Evolutionary conservation across 2,888 invertebrate species (phyloP).

Genomic region (Synergus laeviventris): DNA sequence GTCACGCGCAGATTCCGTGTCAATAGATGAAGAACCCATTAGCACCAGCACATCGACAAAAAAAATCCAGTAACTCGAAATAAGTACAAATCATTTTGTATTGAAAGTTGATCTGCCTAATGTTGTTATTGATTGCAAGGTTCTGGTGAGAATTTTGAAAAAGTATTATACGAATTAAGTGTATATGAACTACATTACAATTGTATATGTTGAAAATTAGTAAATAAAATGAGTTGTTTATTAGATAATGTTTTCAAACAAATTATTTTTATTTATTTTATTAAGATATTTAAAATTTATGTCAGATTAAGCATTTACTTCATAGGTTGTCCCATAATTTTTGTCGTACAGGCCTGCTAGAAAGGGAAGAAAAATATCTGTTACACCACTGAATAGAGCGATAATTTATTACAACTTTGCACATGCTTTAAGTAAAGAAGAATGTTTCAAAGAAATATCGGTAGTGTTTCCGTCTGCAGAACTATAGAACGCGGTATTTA

Average conservation of each 20-base stretch:
- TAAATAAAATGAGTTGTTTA: background rate
- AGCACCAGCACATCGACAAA: slow-evolving; percentile 12
- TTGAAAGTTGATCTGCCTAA: background rate
- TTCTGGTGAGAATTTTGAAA: background rate
- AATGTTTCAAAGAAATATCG: too few relatives aligned
- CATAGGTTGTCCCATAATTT: too few relatives aligned
- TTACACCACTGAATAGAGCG: too few relatives aligned
- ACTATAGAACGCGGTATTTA: too few relatives aligned
- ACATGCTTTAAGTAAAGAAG: too few relatives aligned
- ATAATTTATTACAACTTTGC: too few relatives aligned
- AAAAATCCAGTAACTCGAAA: slow-evolving; percentile 8
- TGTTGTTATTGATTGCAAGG: background rate
- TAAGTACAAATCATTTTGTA: slow-evolving; percentile 8
- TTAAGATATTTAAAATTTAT: background rate
- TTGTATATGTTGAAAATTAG: background rate
- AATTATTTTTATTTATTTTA: background rate
- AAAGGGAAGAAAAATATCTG: too few relatives aligned
- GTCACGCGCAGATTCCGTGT: slow-evolving; percentile 85
- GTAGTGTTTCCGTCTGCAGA: too few relatives aligned
- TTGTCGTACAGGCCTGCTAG: too few relatives aligned
- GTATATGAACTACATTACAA: background rate
- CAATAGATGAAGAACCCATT: slow-evolving; percentile 77
- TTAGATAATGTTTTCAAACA: background rate
- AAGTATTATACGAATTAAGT: background rate
- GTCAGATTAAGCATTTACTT: too few relatives aligned